Percentiles rank a stretch among this genome's conserved stretches.
phyloP scores from a whole-genome alignment of 2,797 vertebrate genomes.

The Botia almorhae region DNA sequence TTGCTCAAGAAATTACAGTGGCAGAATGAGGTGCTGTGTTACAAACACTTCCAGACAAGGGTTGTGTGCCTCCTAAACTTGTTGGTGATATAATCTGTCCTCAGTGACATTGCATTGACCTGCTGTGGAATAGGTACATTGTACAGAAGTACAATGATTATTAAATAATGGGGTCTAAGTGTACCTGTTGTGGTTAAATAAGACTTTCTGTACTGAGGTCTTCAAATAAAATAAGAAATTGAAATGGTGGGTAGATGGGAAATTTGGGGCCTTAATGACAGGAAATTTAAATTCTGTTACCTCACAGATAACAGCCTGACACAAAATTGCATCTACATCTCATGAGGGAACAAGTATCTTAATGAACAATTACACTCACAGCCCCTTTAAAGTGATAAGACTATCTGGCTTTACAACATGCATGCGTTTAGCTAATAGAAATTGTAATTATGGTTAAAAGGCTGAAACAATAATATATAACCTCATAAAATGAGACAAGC shows the following conservation, averaged over 20 bases:
- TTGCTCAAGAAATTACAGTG: neutral
- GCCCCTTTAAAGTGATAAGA: constrained; percentile 12
- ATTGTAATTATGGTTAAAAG: neutral
- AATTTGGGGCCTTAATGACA: constrained; percentile 12
- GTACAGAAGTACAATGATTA: too few relatives aligned
- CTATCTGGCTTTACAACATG: neutral
- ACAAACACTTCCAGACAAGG: neutral
- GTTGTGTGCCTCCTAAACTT: neutral
- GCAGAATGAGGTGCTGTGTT: constrained; percentile 35
- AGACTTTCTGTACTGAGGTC: neutral
- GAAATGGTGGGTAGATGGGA: neutral
- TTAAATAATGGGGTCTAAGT: neutral
- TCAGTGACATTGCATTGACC: neutral
- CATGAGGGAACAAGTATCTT: constrained; percentile 21
- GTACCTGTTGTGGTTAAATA: neutral
- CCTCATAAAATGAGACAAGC: neutral
- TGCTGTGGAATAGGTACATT: neutral
- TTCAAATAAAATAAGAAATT: neutral
- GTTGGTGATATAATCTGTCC: neutral
- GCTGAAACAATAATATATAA: neutral
- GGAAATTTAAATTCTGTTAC: constrained; percentile 32
- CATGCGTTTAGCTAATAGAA: neutral
- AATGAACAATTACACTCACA: constrained; percentile 13
- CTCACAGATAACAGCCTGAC: constrained; percentile 17
- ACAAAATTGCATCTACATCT: constrained; percentile 12